Evolutionary conservation across 2,888 invertebrate genomes (phyloP), one percentile per base, ranked within the genome.

Genomic region (Cremastobaeus sp.): DNA sequence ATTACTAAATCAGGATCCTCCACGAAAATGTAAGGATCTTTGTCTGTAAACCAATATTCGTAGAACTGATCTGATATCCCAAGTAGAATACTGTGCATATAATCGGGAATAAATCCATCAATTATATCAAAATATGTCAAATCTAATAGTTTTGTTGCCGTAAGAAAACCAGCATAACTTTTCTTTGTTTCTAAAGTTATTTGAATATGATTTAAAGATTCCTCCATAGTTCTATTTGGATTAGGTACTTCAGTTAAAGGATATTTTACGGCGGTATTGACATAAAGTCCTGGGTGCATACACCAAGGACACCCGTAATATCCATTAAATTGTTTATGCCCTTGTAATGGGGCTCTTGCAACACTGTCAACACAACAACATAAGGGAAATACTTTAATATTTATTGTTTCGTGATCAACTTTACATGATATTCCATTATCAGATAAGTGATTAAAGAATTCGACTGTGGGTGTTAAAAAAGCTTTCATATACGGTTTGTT

Each of bases 401-500:
- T 30, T 21, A 34, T 57, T 0, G 17, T 14, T 25, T 57, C 55
- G 6, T 6, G 32, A 18, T 43, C 20, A 1, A 55, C 32, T 12
- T 1, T 43, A n/a, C 20, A 20, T 3, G 41, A 8, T n/a, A 57
- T n/a, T 11, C 55, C 55, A 9, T 15, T 30, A 3, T 43, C 43
- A 18, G 55, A 32, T 1, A 57, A 12, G 6, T 57, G 6, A 9
- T 57, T 32, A 1, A 57, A 20, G 3, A 18, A 8, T 14, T 1
- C n/a, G 4, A 12, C 11, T 14, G 43, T 43, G 3, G 20, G 12
- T 32, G 8, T 1, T 4, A 41, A 32, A 41, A 41, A 55, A 2
- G 41, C 18, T 17, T 2, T 57, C 55, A 57, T 57, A 15, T 57
- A 43, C n/a, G 55, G 55, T 20, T 57, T 57, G n/a, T n/a, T 41